Evolutionary conservation across 2,888 invertebrate species (phyloP).

Genomic region (Andricus quercusramuli): DNA sequence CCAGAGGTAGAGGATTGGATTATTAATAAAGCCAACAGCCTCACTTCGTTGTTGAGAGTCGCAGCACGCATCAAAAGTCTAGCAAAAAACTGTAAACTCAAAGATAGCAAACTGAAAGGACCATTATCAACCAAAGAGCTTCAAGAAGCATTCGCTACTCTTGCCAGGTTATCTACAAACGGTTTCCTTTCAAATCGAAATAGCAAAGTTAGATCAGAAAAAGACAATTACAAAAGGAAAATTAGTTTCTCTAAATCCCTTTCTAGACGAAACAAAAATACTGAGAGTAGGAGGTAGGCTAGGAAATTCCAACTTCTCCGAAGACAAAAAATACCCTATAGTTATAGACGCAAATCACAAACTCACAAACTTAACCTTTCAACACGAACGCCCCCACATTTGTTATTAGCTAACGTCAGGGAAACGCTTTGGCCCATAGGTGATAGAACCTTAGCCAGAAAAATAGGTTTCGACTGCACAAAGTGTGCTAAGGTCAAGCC

Average conservation of each 20-base stretch:
- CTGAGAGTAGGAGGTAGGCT: too few species aligned
- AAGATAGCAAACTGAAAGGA: neutral
- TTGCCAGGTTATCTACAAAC: neutral
- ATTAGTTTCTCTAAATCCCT: too few species aligned
- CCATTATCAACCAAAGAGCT: too few species aligned
- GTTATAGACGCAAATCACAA: too few species aligned
- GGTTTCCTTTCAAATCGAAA: neutral
- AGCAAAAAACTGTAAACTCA: neutral
- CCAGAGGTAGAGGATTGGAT: too few species aligned
- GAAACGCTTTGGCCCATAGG: conserved; percentile 39
- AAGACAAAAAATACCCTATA: too few species aligned
- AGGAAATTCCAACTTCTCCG: too few species aligned
- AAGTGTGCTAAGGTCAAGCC: too few species aligned
- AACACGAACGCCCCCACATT: conserved; percentile 4
- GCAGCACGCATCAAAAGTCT: neutral
- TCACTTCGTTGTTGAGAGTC: too few species aligned
- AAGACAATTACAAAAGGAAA: neutral
- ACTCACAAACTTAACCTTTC: too few species aligned
- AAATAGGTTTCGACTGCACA: conserved; percentile 34
- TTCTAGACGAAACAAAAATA: too few species aligned
- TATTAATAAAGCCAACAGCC: too few species aligned
- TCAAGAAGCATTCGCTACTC: neutral
- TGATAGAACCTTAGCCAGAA: conserved; percentile 39
- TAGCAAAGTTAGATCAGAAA: neutral
- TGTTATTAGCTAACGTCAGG: neutral